Evolutionary conservation across 2,797 vertebrate species (phyloP).

Genomic region (Eleutherodactylus coqui): DNA sequence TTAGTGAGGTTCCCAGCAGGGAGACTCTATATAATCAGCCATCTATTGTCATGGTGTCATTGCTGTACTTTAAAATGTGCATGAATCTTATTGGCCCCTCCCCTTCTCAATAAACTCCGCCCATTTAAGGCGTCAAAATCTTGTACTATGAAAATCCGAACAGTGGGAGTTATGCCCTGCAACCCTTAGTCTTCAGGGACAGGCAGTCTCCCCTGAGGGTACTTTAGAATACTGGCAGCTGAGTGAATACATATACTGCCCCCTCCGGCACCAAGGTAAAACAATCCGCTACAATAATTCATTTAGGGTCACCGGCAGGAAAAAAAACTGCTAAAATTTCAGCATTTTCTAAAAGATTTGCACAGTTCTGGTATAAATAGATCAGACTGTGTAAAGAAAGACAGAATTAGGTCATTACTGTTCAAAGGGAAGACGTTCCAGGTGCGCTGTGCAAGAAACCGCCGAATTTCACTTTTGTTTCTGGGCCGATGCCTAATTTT

Average conservation of each 20-base stretch:
- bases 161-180: too few species aligned
- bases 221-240: not conserved
- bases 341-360: not conserved
- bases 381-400: not conserved
- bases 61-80: too few species aligned
- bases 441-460: not conserved
- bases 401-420: slow-evolving; percentile 11
- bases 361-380: not conserved
- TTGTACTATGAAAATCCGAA: too few species aligned
- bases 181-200: too few species aligned
- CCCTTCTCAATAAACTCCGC: not conserved
- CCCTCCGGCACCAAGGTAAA: not conserved
- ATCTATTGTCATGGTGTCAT: too few species aligned
- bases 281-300: not conserved
- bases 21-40: too few species aligned
- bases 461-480: not conserved
- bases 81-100: not conserved
- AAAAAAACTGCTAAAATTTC: not conserved
- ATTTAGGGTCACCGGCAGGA: not conserved
- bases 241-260: not conserved
- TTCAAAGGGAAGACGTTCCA: slow-evolving; percentile 12
- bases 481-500: not conserved
- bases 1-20: too few species aligned
- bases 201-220: not conserved
- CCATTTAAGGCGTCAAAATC: too few species aligned